Percentiles rank a stretch among this genome's conserved stretches.
phyloP scores from a whole-genome alignment of 1,140 invertebrate species.

The Nephila pilipes region DNA sequence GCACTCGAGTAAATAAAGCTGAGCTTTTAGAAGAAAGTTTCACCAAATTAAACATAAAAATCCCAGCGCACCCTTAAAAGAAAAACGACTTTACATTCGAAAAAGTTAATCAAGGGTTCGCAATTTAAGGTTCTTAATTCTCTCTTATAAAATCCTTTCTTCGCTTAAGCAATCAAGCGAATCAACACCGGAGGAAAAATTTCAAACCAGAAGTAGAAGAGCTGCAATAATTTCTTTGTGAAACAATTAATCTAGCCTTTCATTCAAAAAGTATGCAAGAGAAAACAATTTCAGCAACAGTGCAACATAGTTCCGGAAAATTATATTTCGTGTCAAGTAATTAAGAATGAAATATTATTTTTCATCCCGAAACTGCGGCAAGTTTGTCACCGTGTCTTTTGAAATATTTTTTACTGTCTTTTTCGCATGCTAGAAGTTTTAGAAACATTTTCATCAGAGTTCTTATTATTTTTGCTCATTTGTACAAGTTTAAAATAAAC shows the following conservation, averaged over 20 bases:
- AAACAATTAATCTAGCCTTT: not conserved
- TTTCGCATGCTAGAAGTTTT: not conserved
- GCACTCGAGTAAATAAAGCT: not conserved
- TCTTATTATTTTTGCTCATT: not conserved
- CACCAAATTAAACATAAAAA: conserved; percentile 2
- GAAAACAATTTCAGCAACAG: not conserved
- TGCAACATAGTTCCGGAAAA: not conserved
- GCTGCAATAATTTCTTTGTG: not conserved
- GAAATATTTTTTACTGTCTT: not conserved
- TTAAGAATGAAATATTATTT: conserved; percentile 29
- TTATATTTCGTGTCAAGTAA: conserved; percentile 1
- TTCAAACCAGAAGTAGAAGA: not conserved
- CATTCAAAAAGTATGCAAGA: not conserved
- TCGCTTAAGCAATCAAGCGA: conserved; percentile 1
- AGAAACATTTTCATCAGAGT: not conserved
- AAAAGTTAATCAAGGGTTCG: conserved; percentile 26
- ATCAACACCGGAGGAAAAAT: not conserved
- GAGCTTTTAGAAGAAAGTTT: not conserved
- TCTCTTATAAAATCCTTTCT: conserved; percentile 2
- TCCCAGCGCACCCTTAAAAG: not conserved
- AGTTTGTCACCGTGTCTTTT: not conserved
- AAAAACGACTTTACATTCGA: conserved; percentile 5
- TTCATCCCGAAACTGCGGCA: not conserved
- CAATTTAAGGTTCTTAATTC: conserved; percentile 7
- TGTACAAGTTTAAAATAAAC: not conserved